These are phyloP conservation scores for Ptychochromis oligacanthus DNA, from an alignment of 2,113 vertebrate species.

Conservation along the genomic window DNA sequence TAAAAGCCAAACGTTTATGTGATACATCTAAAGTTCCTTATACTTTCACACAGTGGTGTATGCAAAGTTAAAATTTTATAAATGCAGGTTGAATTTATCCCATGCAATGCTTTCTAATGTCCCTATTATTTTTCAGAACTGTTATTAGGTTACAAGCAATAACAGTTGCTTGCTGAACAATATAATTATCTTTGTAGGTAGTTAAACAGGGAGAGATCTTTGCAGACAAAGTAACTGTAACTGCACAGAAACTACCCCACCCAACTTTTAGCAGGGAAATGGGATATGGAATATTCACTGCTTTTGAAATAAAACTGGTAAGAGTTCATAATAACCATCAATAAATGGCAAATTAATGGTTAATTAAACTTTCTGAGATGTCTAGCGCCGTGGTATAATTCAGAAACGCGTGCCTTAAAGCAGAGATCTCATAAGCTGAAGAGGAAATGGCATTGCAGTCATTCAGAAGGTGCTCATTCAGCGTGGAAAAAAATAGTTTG, in stretches of 20 bases:
- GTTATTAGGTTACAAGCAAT: constrained; percentile 29
- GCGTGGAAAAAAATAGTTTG: too few species aligned
- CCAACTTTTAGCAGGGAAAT: neutral
- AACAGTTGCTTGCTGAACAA: constrained; percentile 1
- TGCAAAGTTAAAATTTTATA: neutral
- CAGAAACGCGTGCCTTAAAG: too few species aligned
- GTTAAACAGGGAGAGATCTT: constrained; percentile 23
- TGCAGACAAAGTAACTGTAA: neutral
- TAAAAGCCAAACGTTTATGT: neutral
- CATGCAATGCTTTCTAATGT: neutral
- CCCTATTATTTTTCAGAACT: constrained; percentile 24
- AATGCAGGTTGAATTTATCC: neutral
- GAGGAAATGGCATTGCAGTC: too few species aligned
- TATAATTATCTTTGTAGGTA: constrained; percentile 33
- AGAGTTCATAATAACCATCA: too few species aligned
- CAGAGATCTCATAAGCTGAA: too few species aligned
- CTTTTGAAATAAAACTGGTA: too few species aligned
- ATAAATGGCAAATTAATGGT: too few species aligned
- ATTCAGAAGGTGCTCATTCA: too few species aligned
- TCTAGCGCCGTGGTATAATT: too few species aligned
- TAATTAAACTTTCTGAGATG: too few species aligned
- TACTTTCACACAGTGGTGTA: neutral
- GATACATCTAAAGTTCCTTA: neutral
- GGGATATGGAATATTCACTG: neutral
- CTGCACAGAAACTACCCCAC: neutral